Evolutionary conservation across 2,113 vertebrate genomes (phyloP), one percentile per base, ranked within the genome.

Genomic region (Pelusios castaneus): DNA sequence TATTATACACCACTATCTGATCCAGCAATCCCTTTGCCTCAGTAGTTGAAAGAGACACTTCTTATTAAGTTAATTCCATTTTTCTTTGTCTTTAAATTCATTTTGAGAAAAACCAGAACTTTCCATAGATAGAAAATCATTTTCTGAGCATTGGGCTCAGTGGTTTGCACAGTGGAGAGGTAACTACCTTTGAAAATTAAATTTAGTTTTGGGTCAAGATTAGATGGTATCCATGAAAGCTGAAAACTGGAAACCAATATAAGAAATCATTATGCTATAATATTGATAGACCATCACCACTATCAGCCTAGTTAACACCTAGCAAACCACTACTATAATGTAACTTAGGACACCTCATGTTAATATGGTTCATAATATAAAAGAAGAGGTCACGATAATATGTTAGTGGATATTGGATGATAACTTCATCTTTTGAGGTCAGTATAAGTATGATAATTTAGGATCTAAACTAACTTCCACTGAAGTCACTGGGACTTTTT

Each of bases 241-340:
- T 93, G 83, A 47, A 84, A 85, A 82, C 10, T 21, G 84, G 89
- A 41, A 89, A 83, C 38, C 60, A 93, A 88, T 73, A n/a, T 41
- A 31, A 60, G 84, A 92, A 88, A 82, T 5, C 10, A 1, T 79
- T 16, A 8, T 51, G 91, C 19, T 21, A 14, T 0, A 43, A 38
- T 54, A 21, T 1, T 34, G 10, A 75, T 3, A 70, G 47, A 43
- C 43, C 47, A 89, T 54, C 79, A 87, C 58, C 27, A 1, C 1
- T 47, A 52, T 0, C 45, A 12, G 19, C 34, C 1, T 25, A 73
- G 34, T 49, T 92, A 90, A 88, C 76, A 92, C 85, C 60, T 31
- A 83, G 34, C 6, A 77, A 82, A 58, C 21, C 87, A 27, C 85
- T 3, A 6, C 38, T 41, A 3, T 0, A 1, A 54, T 41, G 58